Evolutionary conservation across 2,888 invertebrate genomes (phyloP).

Genomic region (Eremobia ochroleuca): DNA sequence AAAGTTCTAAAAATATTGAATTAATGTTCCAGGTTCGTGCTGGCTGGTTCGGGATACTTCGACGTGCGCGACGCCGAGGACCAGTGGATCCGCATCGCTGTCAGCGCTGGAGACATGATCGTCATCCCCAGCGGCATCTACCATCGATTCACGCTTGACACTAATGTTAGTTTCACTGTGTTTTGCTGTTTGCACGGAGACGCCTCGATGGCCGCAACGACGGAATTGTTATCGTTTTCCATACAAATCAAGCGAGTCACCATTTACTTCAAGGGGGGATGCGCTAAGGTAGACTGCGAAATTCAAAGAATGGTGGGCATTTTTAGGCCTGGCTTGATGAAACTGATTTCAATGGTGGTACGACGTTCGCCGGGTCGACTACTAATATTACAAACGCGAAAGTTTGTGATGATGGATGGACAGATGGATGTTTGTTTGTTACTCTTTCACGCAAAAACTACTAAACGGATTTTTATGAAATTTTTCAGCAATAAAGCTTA

Average conservation of each 20-base stretch:
- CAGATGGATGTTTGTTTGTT: too few relatives aligned
- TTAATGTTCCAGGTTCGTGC: conserved; percentile 92
- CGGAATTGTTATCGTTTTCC: not conserved
- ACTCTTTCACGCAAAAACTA: too few relatives aligned
- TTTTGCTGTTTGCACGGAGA: not conserved
- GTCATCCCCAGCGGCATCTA: conserved; percentile 99
- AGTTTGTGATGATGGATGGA: too few relatives aligned
- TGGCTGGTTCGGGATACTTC: conserved; percentile 98
- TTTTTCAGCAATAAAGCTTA: too few relatives aligned
- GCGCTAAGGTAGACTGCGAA: not conserved
- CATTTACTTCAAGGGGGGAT: too few relatives aligned
- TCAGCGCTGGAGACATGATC: conserved; percentile 96
- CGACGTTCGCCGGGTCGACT: too few relatives aligned
- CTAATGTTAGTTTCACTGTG: conserved; percentile 79
- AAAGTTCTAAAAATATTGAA: not conserved
- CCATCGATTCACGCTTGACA: conserved; percentile 98
- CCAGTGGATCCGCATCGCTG: conserved; percentile 97
- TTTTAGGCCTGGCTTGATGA: too few relatives aligned
- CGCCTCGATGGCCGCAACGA: not conserved
- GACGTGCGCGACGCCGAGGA: conserved; percentile 97
- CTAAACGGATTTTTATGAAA: too few relatives aligned
- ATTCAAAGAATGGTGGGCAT: too few relatives aligned
- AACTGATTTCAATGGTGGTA: too few relatives aligned
- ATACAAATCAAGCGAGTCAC: not conserved
- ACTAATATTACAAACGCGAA: too few relatives aligned